Percentiles rank a stretch among this genome's conserved stretches.
Evolutionary conservation across 2,113 vertebrate species (phyloP).

Genomic region (Ammodytes marinus): DNA sequence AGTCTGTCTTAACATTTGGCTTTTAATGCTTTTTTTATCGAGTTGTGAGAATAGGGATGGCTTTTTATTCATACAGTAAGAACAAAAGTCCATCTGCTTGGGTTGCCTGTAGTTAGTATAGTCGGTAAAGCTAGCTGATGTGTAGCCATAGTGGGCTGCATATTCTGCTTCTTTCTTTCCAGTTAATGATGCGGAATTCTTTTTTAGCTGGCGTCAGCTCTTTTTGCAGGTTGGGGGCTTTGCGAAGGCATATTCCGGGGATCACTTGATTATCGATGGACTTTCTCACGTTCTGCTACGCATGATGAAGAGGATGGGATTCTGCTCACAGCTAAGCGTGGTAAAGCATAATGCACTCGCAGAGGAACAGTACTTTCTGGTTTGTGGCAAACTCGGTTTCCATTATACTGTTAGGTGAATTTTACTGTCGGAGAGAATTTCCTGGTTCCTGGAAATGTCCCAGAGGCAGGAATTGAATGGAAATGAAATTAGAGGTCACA

Average conservation of each 20-base stretch:
- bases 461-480: slow-evolving; percentile 18
- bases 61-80: background rate
- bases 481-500: slow-evolving; percentile 57
- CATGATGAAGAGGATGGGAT: slow-evolving; percentile 5
- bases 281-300: slow-evolving; percentile 17
- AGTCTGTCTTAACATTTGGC: background rate
- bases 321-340: background rate
- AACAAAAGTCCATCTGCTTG: slow-evolving; percentile 3
- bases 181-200: slow-evolving; percentile 25
- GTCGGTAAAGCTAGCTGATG: slow-evolving; percentile 26
- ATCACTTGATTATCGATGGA: slow-evolving; percentile 41
- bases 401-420: slow-evolving; percentile 3
- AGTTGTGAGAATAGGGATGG: background rate
- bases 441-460: background rate
- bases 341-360: background rate
- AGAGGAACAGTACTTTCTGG: background rate
- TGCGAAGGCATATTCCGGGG: slow-evolving; percentile 14
- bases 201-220: slow-evolving; percentile 40
- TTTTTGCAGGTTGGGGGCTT: slow-evolving; percentile 24
- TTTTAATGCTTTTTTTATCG: background rate
- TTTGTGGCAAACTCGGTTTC: background rate
- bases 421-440: slow-evolving; percentile 4
- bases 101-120: background rate
- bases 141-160: slow-evolving; percentile 20
- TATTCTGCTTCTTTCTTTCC: slow-evolving; percentile 24